Percentiles rank a stretch among this genome's conserved stretches.
These are phyloP conservation scores for Eospalax fontanierii DNA, from an alignment of 2,797 vertebrate genomes.

Conservation along the genomic window DNA sequence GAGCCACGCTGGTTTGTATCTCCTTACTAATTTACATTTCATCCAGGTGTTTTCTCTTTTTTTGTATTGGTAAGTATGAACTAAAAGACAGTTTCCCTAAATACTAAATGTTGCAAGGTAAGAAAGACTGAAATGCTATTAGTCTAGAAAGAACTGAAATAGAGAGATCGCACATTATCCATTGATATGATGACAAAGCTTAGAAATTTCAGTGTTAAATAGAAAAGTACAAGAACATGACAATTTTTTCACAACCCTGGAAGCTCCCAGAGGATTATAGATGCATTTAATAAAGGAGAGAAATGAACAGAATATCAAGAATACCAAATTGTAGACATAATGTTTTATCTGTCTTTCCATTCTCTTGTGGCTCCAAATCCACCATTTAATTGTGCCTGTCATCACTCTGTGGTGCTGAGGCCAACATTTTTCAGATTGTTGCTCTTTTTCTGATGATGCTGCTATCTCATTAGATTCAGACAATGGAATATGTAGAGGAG, in stretches of 20 bases:
- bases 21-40: not conserved
- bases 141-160: not conserved
- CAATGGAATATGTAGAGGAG: not conserved
- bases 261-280: not conserved
- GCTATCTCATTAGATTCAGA: not conserved
- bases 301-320: not conserved
- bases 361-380: not conserved
- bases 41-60: not conserved
- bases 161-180: not conserved
- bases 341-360: not conserved
- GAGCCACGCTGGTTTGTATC: not conserved
- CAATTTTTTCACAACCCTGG: not conserved
- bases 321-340: not conserved
- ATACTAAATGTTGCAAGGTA: not conserved
- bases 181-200: slow-evolving; percentile 1
- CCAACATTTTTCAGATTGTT: not conserved
- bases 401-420: not conserved
- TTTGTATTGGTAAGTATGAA: not conserved
- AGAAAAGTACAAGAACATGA: not conserved
- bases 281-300: not conserved
- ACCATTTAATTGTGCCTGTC: not conserved
- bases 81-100: not conserved
- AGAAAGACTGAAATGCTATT: not conserved
- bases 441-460: not conserved
- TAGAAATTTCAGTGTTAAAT: not conserved